These are phyloP conservation scores for Orchesella cincta DNA, from an alignment of 1,140 invertebrate genomes.

Conservation along the genomic window DNA sequence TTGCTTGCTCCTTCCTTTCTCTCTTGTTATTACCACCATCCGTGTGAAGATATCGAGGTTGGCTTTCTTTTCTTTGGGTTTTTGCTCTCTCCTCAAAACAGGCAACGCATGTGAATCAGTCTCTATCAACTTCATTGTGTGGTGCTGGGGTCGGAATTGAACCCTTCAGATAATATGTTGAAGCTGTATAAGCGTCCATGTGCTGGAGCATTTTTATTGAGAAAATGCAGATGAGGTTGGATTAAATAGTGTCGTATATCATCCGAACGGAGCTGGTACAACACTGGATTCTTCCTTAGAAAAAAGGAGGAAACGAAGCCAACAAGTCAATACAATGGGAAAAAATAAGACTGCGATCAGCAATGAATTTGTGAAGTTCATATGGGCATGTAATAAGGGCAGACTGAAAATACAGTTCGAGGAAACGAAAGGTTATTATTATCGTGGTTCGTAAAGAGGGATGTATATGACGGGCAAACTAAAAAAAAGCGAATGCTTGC, in stretches of 20 bases:
- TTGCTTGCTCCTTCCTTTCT: neutral
- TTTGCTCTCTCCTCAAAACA: too few relatives aligned
- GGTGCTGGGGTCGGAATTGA: too few relatives aligned
- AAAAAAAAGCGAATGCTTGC: too few relatives aligned
- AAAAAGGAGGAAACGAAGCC: neutral
- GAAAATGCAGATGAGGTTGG: constrained; percentile 20
- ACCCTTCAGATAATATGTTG: too few relatives aligned
- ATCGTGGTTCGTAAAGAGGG: too few relatives aligned
- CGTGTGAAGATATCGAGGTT: neutral
- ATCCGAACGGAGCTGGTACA: neutral
- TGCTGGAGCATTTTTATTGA: neutral
- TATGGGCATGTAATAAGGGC: neutral
- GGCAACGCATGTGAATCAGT: too few relatives aligned
- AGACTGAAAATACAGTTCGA: neutral
- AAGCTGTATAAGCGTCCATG: neutral
- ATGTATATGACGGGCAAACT: too few relatives aligned
- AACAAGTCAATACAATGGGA: neutral
- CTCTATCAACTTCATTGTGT: too few relatives aligned
- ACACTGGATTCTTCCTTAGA: neutral
- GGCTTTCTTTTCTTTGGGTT: neutral
- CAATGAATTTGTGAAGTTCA: neutral
- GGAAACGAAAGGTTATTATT: neutral
- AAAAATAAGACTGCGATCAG: neutral
- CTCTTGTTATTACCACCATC: neutral
- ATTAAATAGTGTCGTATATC: constrained; percentile 11